Evolutionary conservation across 2,113 vertebrate genomes (phyloP).

Genomic region (Hemicordylus capensis): DNA sequence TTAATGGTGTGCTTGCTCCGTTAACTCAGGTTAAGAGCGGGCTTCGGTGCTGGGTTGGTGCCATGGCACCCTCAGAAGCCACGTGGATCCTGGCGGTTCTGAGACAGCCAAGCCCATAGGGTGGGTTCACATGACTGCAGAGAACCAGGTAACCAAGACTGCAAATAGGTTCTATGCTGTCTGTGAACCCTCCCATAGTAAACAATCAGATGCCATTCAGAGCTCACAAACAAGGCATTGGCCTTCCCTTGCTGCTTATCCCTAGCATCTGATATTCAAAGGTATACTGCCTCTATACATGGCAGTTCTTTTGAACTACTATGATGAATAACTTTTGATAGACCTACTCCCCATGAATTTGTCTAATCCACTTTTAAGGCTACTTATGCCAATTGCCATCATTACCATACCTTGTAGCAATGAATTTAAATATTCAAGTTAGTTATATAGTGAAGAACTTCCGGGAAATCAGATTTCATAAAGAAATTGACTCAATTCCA

Average conservation of each 20-base stretch:
- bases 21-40: too few species aligned
- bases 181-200: too few species aligned
- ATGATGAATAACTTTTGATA: background rate
- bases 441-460: too few species aligned
- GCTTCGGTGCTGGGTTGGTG: too few species aligned
- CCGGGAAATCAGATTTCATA: background rate
- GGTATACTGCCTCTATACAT: background rate
- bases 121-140: too few species aligned
- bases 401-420: background rate
- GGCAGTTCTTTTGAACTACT: background rate
- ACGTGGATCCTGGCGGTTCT: too few species aligned
- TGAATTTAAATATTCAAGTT: background rate
- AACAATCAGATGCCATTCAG: background rate
- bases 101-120: too few species aligned
- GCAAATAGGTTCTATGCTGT: too few species aligned
- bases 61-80: too few species aligned
- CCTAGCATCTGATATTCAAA: background rate
- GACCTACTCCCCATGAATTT: background rate
- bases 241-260: background rate
- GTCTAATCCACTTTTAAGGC: too few species aligned
- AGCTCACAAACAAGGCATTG: background rate
- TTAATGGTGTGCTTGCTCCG: too few species aligned
- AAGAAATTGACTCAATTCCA: background rate
- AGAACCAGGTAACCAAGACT: too few species aligned
- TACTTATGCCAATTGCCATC: background rate